Conservation (phyloP, 1,140 invertebrate genomes). For the Musca domestica region DNA sequence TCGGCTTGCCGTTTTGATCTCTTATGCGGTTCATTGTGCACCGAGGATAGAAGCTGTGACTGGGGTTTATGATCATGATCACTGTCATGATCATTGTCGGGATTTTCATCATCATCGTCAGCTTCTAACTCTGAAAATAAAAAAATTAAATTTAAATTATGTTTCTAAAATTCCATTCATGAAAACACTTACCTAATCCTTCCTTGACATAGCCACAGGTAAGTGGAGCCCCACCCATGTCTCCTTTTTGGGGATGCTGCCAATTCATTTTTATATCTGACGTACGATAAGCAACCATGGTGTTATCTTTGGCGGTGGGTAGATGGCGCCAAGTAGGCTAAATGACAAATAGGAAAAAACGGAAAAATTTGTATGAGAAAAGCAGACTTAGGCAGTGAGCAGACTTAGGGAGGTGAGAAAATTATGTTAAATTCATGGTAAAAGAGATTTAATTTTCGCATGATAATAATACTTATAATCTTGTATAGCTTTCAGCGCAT, state of each 20-base stretch:
- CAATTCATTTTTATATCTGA: conserved; percentile 81
- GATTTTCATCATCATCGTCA: conserved; percentile 44
- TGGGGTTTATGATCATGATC: not conserved
- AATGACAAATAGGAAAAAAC: conserved; percentile 34
- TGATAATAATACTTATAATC: too few species aligned
- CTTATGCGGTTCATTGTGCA: conserved; percentile 25
- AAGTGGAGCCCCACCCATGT: conserved; percentile 57
- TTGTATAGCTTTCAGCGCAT: too few species aligned
- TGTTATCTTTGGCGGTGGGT: conserved; percentile 69
- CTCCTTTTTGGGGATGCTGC: conserved; percentile 40
- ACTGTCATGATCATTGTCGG: not conserved
- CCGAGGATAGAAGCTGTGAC: not conserved
- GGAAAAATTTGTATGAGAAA: too few species aligned
- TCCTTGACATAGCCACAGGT: conserved; percentile 84
- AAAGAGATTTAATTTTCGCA: too few species aligned
- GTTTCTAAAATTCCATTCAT: not conserved
- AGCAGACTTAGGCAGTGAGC: too few species aligned
- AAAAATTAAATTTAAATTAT: not conserved
- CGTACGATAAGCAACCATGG: conserved; percentile 87
- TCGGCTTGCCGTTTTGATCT: conserved; percentile 72
- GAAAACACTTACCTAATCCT: conserved; percentile 57
- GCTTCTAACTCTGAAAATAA: conserved; percentile 50
- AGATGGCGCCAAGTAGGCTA: conserved; percentile 91
- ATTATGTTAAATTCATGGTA: too few species aligned
- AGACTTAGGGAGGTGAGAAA: too few species aligned